phyloP scores from a whole-genome alignment of 2,888 invertebrate genomes.

The Heliconius hortense region DNA sequence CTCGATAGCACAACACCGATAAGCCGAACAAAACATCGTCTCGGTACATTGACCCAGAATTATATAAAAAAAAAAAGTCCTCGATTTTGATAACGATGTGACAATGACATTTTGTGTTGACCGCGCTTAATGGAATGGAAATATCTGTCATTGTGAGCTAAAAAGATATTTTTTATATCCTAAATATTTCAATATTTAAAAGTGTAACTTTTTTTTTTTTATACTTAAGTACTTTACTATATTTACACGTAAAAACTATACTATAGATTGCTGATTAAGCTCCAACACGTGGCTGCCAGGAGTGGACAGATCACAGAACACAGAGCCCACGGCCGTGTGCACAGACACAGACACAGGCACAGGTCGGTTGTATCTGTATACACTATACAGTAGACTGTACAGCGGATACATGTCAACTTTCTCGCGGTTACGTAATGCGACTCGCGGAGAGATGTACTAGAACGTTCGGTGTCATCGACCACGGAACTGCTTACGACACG shows the following conservation, averaged over 20 bases:
- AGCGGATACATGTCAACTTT: conserved; percentile 77
- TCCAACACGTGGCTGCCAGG: conserved; percentile 34
- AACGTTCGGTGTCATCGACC: conserved; percentile 82
- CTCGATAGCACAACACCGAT: conserved; percentile 69
- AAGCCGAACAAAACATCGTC: conserved; percentile 76
- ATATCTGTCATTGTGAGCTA: not conserved
- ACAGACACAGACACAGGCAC: conserved; percentile 22
- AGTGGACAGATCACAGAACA: not conserved
- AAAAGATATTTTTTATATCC: not conserved
- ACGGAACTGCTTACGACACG: conserved; percentile 75
- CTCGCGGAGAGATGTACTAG: conserved; percentile 73
- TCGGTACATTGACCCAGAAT: conserved; percentile 81
- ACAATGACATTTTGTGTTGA: conserved; percentile 75
- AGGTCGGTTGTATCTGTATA: conserved; percentile 3
- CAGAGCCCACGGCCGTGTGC: conserved; percentile 17
- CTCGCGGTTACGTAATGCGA: conserved; percentile 73
- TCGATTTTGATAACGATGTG: conserved; percentile 74
- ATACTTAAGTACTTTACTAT: not conserved
- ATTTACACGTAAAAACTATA: not conserved
- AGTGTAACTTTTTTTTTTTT: not conserved
- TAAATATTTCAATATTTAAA: not conserved
- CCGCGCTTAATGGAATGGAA: conserved; percentile 45
- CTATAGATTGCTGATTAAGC: not conserved
- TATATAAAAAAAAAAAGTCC: conserved; percentile 77
- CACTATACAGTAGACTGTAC: conserved; percentile 20